Evolutionary conservation across 2,113 vertebrate species (phyloP).

Genomic region (Zosterops hypoxanthus): DNA sequence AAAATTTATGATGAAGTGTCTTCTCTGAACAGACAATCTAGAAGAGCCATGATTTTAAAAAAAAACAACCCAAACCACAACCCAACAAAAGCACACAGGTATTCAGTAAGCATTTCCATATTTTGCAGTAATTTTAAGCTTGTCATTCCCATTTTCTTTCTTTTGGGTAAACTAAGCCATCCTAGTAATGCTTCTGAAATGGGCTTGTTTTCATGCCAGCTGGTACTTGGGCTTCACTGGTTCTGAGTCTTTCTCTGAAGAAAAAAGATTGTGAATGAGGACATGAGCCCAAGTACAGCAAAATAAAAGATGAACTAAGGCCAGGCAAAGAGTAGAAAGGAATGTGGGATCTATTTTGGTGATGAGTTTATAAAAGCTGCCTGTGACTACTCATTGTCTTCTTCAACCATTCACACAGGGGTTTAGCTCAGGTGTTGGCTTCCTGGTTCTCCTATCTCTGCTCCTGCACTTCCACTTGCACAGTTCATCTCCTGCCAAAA

Average conservation of each 20-base stretch:
- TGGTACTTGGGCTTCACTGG: neutral
- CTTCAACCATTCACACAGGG: neutral
- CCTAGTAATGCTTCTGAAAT: neutral
- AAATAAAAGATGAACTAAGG: neutral
- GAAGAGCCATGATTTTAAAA: neutral
- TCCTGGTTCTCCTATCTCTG: neutral
- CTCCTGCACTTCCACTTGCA: neutral
- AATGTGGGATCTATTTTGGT: neutral
- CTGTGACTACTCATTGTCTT: neutral
- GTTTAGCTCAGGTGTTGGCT: neutral
- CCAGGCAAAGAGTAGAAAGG: neutral
- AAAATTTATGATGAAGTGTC: neutral
- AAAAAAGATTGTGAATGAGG: neutral
- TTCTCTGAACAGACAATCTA: neutral
- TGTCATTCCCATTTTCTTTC: neutral
- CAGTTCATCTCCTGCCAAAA: neutral
- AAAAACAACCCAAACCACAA: neutral
- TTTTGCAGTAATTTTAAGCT: neutral
- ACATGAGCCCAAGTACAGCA: neutral
- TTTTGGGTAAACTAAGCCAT: neutral
- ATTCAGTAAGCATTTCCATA: neutral
- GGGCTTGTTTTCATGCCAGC: neutral
- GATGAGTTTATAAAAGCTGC: neutral
- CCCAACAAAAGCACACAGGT: neutral
- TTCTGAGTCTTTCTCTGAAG: neutral